Evolutionary conservation across 1,140 invertebrate genomes (phyloP).

Genomic region (Hycleus cichorii): DNA sequence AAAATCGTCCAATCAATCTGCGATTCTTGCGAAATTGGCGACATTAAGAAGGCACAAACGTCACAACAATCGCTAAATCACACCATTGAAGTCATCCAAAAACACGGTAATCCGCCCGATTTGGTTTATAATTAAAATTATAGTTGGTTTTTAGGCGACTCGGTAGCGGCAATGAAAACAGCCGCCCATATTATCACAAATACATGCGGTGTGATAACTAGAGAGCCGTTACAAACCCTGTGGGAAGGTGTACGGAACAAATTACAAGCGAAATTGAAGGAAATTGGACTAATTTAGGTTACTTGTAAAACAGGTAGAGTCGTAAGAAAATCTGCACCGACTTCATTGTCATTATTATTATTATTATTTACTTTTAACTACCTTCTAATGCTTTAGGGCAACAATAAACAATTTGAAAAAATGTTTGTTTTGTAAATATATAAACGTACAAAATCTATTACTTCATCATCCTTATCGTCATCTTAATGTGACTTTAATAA

Average conservation of each 20-base stretch:
- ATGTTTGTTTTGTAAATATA: slow-evolving; percentile 2
- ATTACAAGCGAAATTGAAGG: slow-evolving; percentile 29
- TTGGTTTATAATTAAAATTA: background rate
- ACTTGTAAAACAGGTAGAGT: too few species aligned
- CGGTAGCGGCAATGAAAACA: slow-evolving; percentile 27
- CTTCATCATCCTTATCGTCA: background rate
- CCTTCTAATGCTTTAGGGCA: slow-evolving; percentile 5
- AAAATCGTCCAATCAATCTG: slow-evolving; percentile 33
- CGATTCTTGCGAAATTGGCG: slow-evolving; percentile 27
- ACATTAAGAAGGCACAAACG: slow-evolving; percentile 30
- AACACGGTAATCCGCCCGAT: slow-evolving; percentile 23
- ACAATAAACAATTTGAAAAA: slow-evolving; percentile 15
- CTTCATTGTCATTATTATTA: background rate
- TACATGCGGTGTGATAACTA: slow-evolving; percentile 22
- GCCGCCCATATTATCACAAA: slow-evolving; percentile 31
- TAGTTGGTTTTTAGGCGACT: slow-evolving; percentile 22
- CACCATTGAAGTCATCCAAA: slow-evolving; percentile 25
- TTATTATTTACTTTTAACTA: slow-evolving; percentile 9
- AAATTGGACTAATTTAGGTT: slow-evolving; percentile 31
- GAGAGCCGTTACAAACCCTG: slow-evolving; percentile 30
- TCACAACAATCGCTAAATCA: slow-evolving; percentile 30
- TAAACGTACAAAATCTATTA: slow-evolving; percentile 14
- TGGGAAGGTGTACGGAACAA: slow-evolving; percentile 31
- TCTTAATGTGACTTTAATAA: too few species aligned
- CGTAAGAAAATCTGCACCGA: too few species aligned